A percentile compares a stretch with the other conserved stretches of the same genome.
Conservation (phyloP, 2,113 vertebrate genomes). For the Zootoca vivipara region DNA sequence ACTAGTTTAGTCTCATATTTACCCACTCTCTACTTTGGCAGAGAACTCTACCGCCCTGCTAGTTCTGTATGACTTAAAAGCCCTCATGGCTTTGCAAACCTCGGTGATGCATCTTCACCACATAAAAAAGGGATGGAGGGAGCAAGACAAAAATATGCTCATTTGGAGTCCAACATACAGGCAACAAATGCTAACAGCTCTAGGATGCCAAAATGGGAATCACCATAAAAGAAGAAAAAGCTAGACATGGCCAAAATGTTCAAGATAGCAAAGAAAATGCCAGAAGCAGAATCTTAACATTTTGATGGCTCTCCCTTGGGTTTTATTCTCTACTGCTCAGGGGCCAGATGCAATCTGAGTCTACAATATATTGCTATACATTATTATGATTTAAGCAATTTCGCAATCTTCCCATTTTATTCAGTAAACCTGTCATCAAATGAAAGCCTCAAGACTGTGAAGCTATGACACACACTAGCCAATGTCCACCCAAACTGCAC, state of each 20-base stretch:
- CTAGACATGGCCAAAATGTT: background rate
- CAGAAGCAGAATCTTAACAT: background rate
- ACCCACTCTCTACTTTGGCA: background rate
- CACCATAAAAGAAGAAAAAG: background rate
- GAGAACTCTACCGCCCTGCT: background rate
- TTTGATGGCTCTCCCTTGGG: background rate
- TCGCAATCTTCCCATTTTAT: background rate
- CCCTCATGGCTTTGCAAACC: background rate
- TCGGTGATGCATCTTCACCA: background rate
- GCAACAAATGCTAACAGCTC: background rate
- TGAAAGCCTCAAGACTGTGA: background rate
- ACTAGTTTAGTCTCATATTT: background rate
- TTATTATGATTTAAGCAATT: background rate
- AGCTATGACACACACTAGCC: conserved; percentile 1
- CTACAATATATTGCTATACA: background rate
- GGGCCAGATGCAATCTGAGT: conserved; percentile 11
- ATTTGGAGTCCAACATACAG: background rate
- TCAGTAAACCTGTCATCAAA: conserved; percentile 8
- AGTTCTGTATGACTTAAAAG: background rate
- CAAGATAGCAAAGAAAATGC: background rate
- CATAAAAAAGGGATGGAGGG: background rate
- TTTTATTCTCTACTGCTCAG: background rate
- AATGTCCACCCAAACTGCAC: conserved; percentile 4
- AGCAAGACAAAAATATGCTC: background rate
- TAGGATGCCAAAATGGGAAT: background rate